Evolutionary conservation across 2,113 vertebrate species (phyloP).

Genomic region (Petrocephalus microphthalmus): DNA sequence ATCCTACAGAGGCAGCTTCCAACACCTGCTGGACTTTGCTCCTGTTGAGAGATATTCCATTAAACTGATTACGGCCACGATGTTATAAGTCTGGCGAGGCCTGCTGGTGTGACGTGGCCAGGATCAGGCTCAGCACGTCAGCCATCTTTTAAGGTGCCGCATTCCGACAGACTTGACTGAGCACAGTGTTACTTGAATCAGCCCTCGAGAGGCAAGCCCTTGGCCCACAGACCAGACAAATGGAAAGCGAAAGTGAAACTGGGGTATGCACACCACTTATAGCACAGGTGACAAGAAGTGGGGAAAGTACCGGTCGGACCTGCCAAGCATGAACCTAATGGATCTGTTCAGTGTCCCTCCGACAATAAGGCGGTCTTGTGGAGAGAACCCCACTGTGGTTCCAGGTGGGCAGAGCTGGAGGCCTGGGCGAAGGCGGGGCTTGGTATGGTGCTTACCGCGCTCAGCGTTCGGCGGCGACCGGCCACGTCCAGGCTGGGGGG

Average conservation of each 20-base stretch:
- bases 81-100: neutral
- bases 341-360: neutral
- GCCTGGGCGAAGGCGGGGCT: too few species aligned
- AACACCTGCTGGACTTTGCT: neutral
- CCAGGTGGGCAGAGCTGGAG: neutral
- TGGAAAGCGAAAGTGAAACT: neutral
- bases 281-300: neutral
- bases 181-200: neutral
- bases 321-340: neutral
- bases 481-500: slow-evolving; percentile 59
- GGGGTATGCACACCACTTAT: neutral
- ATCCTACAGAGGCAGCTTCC: neutral
- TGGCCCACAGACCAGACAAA: neutral
- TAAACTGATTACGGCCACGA: neutral
- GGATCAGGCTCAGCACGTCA: neutral
- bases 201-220: neutral
- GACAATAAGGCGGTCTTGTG: neutral
- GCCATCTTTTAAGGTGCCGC: neutral
- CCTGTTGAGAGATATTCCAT: neutral
- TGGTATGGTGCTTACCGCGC: slow-evolving; percentile 40
- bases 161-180: neutral
- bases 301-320: neutral
- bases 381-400: neutral
- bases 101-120: neutral
- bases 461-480: slow-evolving; percentile 61